Base-by-base conservation (phyloP, 2,797 vertebrate species). In the Botia almorhae region DNA sequence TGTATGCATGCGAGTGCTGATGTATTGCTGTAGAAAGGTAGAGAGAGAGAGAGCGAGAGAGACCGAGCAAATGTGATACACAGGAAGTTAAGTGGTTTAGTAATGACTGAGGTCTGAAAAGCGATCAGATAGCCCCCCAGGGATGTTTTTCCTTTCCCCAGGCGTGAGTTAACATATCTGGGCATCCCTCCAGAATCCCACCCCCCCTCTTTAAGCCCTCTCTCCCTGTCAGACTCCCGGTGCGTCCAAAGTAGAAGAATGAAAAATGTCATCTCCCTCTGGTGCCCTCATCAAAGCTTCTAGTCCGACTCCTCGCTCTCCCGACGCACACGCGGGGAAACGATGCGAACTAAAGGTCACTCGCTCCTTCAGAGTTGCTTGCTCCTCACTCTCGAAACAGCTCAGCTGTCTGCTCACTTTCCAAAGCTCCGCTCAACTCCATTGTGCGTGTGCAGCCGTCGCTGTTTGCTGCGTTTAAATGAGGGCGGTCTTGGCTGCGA, bases 51-150 rank as follows among this genome's bases (percentile, higher is more conserved):
- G 43, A 33, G 11, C 74, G n/a, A 46, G 8, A 46, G 43, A 46
- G 43, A 33, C 7, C 74, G n/a, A 43, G 33, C 53, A 50, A 67
- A 43, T 73, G 58, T 64, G 48, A 71, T n/a, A 73, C 69, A 72
- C 48, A 56, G 26, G 29, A 21, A 26, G 16, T 51, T 86, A 85
- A 81, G 82, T 85, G 82, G 48, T 78, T 86, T 78, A 76, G 68
- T 77, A 85, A 83, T 81, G 82, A 82, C 71, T 68, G 67, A 72
- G 36, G 69, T 78, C 39, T 80, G 78, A 84, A 81, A 79, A 76
- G 68, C 43, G 17, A 76, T 73, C 29, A 50, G 72, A 60, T 51
- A 71, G 75, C 69, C 69, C 74, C 78, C 23, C 29, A 68, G 58
- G 26, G 80, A 69, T 64, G 71, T 69, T 56, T 71, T 78, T 74